Evolutionary conservation across 2,113 vertebrate species (phyloP).

Genomic region (Halichoeres trimaculatus): DNA sequence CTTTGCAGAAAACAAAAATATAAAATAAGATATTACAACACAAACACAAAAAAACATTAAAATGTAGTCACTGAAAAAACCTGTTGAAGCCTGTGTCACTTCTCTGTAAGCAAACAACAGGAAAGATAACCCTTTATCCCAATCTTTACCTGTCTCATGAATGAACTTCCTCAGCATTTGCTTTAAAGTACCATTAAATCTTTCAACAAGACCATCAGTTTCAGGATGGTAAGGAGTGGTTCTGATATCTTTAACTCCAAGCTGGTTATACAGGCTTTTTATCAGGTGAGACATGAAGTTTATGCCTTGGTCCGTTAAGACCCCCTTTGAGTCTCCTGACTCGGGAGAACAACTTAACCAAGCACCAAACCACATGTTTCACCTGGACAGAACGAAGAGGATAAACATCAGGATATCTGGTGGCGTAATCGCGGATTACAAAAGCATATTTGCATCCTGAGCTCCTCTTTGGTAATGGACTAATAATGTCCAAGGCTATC

Average conservation of each 20-base stretch:
- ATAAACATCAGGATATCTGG: neutral
- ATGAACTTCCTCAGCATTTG: neutral
- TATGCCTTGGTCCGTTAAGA: neutral
- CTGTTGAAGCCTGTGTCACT: slow-evolving; percentile 3
- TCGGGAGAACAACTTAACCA: neutral
- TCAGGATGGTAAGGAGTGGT: slow-evolving; percentile 6
- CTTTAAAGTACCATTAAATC: neutral
- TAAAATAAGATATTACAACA: too few relatives aligned
- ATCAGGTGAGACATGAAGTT: slow-evolving; percentile 1
- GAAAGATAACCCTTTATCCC: slow-evolving; percentile 12
- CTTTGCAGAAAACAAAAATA: too few relatives aligned
- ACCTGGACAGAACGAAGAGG: slow-evolving; percentile 1
- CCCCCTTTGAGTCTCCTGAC: neutral
- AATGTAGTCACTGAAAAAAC: too few relatives aligned
- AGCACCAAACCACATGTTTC: neutral
- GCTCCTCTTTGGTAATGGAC: neutral
- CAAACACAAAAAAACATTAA: too few relatives aligned
- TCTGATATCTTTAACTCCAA: neutral
- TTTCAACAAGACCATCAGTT: slow-evolving; percentile 9
- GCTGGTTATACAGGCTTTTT: neutral
- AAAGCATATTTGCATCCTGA: neutral
- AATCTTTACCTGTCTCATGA: neutral
- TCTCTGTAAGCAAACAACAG: neutral
- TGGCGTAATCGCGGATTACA: slow-evolving; percentile 4
- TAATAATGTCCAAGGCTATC: slow-evolving; percentile 5